phyloP scores from a whole-genome alignment of 1,140 invertebrate species.

The Ceratina australensis region DNA sequence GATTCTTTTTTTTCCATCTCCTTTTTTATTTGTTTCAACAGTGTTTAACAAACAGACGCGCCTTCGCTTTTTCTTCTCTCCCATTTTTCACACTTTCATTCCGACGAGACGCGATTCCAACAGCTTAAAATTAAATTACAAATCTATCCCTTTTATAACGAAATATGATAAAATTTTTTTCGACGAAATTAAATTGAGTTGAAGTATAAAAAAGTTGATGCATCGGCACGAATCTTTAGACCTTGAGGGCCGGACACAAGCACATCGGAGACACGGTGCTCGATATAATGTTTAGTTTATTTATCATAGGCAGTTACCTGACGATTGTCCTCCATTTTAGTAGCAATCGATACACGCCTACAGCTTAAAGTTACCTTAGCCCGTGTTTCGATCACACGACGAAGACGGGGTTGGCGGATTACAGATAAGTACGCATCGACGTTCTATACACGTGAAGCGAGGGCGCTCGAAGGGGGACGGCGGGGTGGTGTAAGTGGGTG shows the following conservation, averaged over 20 bases:
- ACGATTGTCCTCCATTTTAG: slow-evolving; percentile 64
- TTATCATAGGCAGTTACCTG: slow-evolving; percentile 62
- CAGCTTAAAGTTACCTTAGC: slow-evolving; percentile 41
- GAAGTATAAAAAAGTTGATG: too few relatives aligned
- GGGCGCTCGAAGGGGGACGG: too few relatives aligned
- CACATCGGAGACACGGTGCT: slow-evolving; percentile 56
- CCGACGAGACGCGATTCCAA: background rate
- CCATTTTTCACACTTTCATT: background rate
- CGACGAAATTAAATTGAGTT: too few relatives aligned
- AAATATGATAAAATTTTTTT: too few relatives aligned
- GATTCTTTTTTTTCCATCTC: background rate
- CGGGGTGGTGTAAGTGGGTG: background rate
- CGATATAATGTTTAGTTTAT: slow-evolving; percentile 64
- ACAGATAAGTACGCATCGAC: slow-evolving; percentile 60
- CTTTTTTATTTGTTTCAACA: background rate
- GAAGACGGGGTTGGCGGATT: slow-evolving; percentile 10
- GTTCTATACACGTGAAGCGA: slow-evolving; percentile 56
- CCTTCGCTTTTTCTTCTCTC: slow-evolving; percentile 1
- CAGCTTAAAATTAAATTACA: too few relatives aligned
- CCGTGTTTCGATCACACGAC: slow-evolving; percentile 22
- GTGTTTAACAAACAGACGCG: slow-evolving; percentile 23
- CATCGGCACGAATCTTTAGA: background rate
- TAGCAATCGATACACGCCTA: slow-evolving; percentile 64
- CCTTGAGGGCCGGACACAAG: background rate
- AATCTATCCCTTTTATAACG: too few relatives aligned